Percentiles rank a stretch among this genome's conserved stretches.
Evolutionary conservation across 2,797 vertebrate species (phyloP).

Genomic region (Molossus molossus): DNA sequence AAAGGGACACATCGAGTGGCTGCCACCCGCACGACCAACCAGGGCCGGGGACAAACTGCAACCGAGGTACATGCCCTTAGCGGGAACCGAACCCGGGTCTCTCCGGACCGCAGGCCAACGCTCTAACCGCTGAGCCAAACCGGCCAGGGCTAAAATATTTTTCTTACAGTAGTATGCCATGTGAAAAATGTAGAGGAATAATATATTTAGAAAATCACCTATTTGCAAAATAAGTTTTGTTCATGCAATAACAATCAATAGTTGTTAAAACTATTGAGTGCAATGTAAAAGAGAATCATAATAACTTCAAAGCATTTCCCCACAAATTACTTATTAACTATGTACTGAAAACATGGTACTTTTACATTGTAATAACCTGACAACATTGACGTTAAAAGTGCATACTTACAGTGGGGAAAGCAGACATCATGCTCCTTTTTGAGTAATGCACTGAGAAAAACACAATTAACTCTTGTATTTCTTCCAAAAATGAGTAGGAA

Average conservation of each 20-base stretch:
- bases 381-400: neutral
- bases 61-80: no score
- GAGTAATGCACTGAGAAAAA: neutral
- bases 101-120: no score
- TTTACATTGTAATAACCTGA: neutral
- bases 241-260: conserved; percentile 21
- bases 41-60: no score
- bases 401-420: neutral
- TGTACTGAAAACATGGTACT: conserved; percentile 1
- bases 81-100: no score
- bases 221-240: conserved; percentile 3
- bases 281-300: neutral
- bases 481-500: neutral
- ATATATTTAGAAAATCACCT: neutral
- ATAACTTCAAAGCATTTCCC: neutral
- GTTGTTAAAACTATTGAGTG: neutral
- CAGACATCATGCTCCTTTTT: neutral
- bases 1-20: no score
- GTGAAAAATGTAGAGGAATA: conserved; percentile 53
- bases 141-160: neutral
- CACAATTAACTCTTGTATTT: neutral
- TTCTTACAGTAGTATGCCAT: neutral
- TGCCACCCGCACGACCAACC: no score
- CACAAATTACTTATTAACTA: neutral
- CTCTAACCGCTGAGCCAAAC: no score